These are phyloP conservation scores for Colius striatus DNA, from an alignment of 2,113 vertebrate genomes.

Conservation along the genomic window DNA sequence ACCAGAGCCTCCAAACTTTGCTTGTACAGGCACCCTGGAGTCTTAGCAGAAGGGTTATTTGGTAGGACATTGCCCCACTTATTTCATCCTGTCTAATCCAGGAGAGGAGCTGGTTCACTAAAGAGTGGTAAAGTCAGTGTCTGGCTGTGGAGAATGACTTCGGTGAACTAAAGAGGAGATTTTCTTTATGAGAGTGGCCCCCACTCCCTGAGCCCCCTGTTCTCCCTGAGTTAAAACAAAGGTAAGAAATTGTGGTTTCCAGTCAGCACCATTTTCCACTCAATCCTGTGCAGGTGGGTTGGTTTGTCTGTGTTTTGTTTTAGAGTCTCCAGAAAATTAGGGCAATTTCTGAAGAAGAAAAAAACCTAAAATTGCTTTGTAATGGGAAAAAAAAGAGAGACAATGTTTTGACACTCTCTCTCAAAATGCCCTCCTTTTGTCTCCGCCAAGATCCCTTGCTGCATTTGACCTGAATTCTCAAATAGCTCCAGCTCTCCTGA, in stretches of 20 bases:
- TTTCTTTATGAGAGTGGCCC: neutral
- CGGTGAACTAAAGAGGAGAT: neutral
- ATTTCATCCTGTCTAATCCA: neutral
- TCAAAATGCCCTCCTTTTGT: neutral
- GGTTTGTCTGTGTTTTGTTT: neutral
- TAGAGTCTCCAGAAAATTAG: neutral
- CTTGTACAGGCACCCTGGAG: accelerated
- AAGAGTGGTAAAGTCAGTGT: neutral
- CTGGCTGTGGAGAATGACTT: neutral
- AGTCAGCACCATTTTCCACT: neutral
- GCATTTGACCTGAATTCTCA: constrained; percentile 42
- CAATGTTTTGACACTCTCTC: neutral
- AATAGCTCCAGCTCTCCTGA: neutral
- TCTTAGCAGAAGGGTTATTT: neutral
- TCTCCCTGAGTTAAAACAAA: neutral
- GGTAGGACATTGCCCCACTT: neutral
- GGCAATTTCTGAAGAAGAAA: constrained; percentile 2
- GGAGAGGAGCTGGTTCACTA: neutral
- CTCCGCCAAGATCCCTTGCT: neutral
- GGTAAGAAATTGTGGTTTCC: neutral
- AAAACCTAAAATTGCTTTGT: neutral
- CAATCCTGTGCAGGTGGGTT: neutral
- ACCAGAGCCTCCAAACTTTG: neutral
- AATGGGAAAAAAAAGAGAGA: neutral
- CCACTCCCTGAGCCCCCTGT: neutral